A percentile compares a stretch with the other conserved stretches of the same genome.
These are phyloP conservation scores for Turritopsis rubra DNA, from an alignment of 30 jellyfish, hydroid and myxozoan species.

Conservation along the genomic window DNA sequence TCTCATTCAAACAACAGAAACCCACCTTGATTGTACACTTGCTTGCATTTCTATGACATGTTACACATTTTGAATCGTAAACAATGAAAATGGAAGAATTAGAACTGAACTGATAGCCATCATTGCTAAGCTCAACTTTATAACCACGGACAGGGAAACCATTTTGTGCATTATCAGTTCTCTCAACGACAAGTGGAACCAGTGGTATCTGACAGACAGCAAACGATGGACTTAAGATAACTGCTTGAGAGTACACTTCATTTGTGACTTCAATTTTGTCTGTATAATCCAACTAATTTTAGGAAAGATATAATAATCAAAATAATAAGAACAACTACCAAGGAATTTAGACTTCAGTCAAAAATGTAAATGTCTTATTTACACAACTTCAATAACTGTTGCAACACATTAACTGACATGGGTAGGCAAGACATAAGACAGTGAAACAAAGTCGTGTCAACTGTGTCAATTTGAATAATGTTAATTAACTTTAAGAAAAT, in stretches of 20 bases:
- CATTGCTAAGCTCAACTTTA: neutral
- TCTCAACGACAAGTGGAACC: neutral
- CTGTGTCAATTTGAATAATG: too few relatives aligned
- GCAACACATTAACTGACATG: too few relatives aligned
- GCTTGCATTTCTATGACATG: neutral
- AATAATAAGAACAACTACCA: too few relatives aligned
- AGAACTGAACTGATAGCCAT: neutral
- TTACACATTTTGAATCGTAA: conserved; percentile 6
- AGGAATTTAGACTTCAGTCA: too few relatives aligned
- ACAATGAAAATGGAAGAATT: neutral
- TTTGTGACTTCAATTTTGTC: neutral
- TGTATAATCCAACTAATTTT: neutral
- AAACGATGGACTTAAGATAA: neutral
- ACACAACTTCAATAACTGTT: too few relatives aligned
- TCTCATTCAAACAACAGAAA: too few relatives aligned
- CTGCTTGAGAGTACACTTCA: neutral
- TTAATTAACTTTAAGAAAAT: too few relatives aligned
- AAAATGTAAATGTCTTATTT: too few relatives aligned
- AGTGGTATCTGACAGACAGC: neutral
- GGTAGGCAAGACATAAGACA: too few relatives aligned
- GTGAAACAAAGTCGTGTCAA: too few relatives aligned
- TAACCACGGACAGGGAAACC: neutral
- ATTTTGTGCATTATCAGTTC: neutral
- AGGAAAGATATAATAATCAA: too few relatives aligned
- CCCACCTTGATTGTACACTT: neutral